A percentile compares a stretch with the other conserved stretches of the same genome.
phyloP scores from a whole-genome alignment of 2,113 vertebrate species.

The Xenopus laevis region DNA sequence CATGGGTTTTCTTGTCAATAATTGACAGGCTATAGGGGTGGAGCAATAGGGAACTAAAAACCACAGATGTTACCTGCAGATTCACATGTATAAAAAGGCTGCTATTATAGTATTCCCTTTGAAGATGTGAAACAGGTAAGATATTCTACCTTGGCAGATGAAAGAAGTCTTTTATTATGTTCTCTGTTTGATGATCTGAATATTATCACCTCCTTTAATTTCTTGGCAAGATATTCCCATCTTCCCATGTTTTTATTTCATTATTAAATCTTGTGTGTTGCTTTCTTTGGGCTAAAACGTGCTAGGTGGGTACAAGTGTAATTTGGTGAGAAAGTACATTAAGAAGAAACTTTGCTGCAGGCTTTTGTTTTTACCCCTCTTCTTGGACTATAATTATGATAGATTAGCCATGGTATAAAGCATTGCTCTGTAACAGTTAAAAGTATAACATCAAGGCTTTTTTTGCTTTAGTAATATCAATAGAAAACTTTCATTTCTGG shows the following conservation, averaged over 20 bases:
- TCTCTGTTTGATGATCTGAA: slow-evolving; percentile 54
- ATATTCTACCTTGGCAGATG: slow-evolving; percentile 51
- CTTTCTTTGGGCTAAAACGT: slow-evolving; percentile 10
- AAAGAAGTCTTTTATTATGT: slow-evolving; percentile 61
- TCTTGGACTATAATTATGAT: not conserved
- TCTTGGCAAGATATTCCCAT: slow-evolving; percentile 23
- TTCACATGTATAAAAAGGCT: slow-evolving; percentile 50
- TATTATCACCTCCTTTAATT: slow-evolving; percentile 60
- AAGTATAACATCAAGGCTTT: too few relatives aligned
- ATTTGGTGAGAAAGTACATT: not conserved
- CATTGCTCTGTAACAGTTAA: not conserved
- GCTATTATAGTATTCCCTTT: slow-evolving; percentile 41
- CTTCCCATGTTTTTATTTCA: slow-evolving; percentile 12
- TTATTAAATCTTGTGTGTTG: slow-evolving; percentile 18
- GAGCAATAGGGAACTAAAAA: slow-evolving; percentile 29
- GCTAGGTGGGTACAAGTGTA: not conserved
- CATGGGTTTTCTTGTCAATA: slow-evolving; percentile 43
- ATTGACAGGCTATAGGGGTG: slow-evolving; percentile 37
- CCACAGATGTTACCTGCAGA: slow-evolving; percentile 58
- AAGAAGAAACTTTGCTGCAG: not conserved
- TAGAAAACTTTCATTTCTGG: too few relatives aligned
- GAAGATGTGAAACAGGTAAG: slow-evolving; percentile 42
- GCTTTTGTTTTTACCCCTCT: not conserved
- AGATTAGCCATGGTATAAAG: not conserved
- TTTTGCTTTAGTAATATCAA: too few relatives aligned